Percentiles rank a stretch among this genome's conserved stretches.
Evolutionary conservation across 2,888 invertebrate species (phyloP).

Genomic region (Eupithecia pulchellata): DNA sequence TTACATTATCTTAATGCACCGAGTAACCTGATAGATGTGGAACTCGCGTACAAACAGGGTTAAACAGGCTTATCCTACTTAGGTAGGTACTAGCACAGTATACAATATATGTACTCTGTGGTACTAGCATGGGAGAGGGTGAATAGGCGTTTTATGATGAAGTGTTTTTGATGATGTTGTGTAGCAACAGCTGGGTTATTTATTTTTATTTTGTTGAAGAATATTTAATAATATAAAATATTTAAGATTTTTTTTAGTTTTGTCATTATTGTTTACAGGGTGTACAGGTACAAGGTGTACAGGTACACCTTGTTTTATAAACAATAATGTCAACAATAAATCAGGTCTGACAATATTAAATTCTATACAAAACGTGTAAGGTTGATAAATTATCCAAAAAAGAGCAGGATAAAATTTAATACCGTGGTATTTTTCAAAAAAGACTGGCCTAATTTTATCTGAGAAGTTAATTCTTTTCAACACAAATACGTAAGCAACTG

Average conservation of each 20-base stretch:
- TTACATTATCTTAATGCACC: slow-evolving; percentile 41
- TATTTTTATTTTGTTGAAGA: background rate
- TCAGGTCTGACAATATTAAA: too few relatives aligned
- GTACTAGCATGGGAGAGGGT: background rate
- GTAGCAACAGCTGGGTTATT: background rate
- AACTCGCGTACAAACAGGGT: slow-evolving; percentile 14
- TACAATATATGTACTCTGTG: too few relatives aligned
- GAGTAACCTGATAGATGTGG: slow-evolving; percentile 20
- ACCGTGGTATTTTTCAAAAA: too few relatives aligned
- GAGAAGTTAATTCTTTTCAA: background rate
- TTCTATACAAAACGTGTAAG: too few relatives aligned
- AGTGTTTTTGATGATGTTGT: background rate
- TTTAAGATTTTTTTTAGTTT: too few relatives aligned
- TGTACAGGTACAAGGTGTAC: too few relatives aligned
- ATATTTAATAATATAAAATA: too few relatives aligned
- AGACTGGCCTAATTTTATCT: too few relatives aligned
- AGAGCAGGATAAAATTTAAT: background rate
- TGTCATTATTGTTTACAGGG: too few relatives aligned
- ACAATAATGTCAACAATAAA: too few relatives aligned
- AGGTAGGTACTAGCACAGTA: background rate
- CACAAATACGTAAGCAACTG: background rate
- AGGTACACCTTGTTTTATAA: too few relatives aligned
- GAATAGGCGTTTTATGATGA: background rate
- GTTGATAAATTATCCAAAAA: too few relatives aligned
- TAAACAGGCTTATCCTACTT: background rate